A percentile compares a stretch with the other conserved stretches of the same genome.
These are phyloP conservation scores for Lysandra bellargus DNA, from an alignment of 2,888 invertebrate genomes.

Conservation along the genomic window DNA sequence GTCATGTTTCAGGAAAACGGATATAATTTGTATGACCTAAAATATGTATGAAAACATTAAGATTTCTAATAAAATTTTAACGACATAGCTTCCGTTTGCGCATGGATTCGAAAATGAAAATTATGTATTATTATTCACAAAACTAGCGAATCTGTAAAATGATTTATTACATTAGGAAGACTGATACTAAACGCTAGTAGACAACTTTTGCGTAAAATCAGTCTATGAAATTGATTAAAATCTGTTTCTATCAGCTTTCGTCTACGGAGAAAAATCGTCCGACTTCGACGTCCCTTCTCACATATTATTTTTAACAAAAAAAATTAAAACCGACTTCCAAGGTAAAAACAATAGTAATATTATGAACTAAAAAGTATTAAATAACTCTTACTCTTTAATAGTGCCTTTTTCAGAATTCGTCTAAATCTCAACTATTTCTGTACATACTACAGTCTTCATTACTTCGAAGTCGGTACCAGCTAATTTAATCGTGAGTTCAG, in stretches of 20 bases:
- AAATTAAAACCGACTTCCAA: too few relatives aligned
- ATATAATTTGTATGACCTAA: slow-evolving; percentile 41
- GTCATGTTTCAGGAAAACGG: slow-evolving; percentile 40
- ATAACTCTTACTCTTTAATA: too few relatives aligned
- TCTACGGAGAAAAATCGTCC: not conserved
- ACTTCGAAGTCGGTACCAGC: too few relatives aligned
- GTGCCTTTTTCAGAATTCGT: too few relatives aligned
- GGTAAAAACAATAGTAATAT: too few relatives aligned
- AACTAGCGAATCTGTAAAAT: not conserved
- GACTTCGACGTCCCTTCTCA: not conserved
- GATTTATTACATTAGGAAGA: too few relatives aligned
- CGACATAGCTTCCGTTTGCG: slow-evolving; percentile 5
- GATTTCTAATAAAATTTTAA: slow-evolving; percentile 18
- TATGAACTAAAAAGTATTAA: too few relatives aligned
- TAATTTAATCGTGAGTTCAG: too few relatives aligned
- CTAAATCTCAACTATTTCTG: too few relatives aligned
- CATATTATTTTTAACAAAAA: not conserved
- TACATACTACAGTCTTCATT: too few relatives aligned
- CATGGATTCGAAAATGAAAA: not conserved
- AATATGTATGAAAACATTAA: slow-evolving; percentile 30
- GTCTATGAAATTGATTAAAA: not conserved
- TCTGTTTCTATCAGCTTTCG: not conserved
- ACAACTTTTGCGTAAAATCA: not conserved
- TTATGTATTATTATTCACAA: not conserved
- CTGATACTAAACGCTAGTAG: not conserved